phyloP scores from a whole-genome alignment of 2,888 invertebrate species.

The Apamea crenata region DNA sequence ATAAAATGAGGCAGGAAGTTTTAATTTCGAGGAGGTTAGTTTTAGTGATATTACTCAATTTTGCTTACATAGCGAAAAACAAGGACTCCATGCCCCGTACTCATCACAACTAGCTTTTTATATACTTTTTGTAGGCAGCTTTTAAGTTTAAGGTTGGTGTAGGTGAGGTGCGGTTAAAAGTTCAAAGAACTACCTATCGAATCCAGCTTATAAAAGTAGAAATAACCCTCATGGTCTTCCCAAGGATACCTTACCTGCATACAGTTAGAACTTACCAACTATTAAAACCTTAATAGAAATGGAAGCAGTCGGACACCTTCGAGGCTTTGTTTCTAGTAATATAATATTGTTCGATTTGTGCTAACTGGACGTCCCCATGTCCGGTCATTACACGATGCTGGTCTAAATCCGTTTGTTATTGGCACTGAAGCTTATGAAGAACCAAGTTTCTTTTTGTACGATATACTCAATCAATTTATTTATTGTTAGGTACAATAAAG shows the following conservation, averaged over 20 bases:
- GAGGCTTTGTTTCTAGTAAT: slow-evolving; percentile 8
- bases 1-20: not conserved
- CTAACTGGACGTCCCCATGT: not conserved
- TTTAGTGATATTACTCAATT: not conserved
- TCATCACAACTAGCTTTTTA: not conserved
- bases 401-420: slow-evolving; percentile 12
- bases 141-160: not conserved
- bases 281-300: not conserved
- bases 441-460: not conserved
- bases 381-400: slow-evolving; percentile 3
- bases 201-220: not conserved
- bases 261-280: not conserved
- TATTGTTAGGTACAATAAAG: not conserved
- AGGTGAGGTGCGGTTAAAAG: not conserved
- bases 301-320: not conserved
- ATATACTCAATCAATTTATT: not conserved
- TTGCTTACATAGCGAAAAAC: not conserved
- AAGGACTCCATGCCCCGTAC: not conserved
- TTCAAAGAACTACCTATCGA: not conserved
- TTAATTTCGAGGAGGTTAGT: not conserved
- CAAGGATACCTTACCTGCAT: not conserved
- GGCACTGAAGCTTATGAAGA: not conserved
- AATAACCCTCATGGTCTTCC: not conserved
- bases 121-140: not conserved
- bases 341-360: not conserved